phyloP scores from a whole-genome alignment of 2,888 invertebrate genomes.

The Chrysopilus asiliformis region DNA sequence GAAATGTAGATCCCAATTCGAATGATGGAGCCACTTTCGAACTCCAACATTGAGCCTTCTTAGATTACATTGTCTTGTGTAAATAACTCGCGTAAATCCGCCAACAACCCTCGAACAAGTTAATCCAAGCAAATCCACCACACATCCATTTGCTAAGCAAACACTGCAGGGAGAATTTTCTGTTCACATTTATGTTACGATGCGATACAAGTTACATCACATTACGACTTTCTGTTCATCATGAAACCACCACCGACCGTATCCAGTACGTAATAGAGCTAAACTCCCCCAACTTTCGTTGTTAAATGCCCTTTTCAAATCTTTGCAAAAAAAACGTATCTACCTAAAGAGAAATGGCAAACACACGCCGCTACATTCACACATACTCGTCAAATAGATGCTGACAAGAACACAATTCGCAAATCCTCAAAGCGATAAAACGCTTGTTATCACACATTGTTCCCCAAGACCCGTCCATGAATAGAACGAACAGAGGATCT shows the following conservation, averaged over 20 bases:
- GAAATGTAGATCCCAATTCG: too few relatives aligned
- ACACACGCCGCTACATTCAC: not conserved
- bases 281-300: too few relatives aligned
- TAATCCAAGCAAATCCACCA: slow-evolving; percentile 16
- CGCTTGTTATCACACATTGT: slow-evolving; percentile 17
- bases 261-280: too few relatives aligned
- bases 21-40: too few relatives aligned
- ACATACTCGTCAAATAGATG: slow-evolving; percentile 8
- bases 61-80: slow-evolving; percentile 4
- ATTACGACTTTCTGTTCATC: too few relatives aligned
- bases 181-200: too few relatives aligned
- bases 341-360: not conserved
- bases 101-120: slow-evolving; percentile 14
- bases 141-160: slow-evolving; percentile 15
- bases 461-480: too few relatives aligned
- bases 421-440: slow-evolving; percentile 14
- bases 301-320: too few relatives aligned
- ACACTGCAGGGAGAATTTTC: slow-evolving; percentile 6
- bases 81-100: slow-evolving; percentile 8
- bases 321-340: slow-evolving; percentile 6
- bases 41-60: not conserved
- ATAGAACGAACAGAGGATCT: too few relatives aligned
- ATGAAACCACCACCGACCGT: too few relatives aligned
- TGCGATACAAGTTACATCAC: too few relatives aligned
- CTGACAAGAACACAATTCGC: slow-evolving; percentile 9